phyloP scores from a whole-genome alignment of 2,113 vertebrate species.

The Petromus typicus region DNA sequence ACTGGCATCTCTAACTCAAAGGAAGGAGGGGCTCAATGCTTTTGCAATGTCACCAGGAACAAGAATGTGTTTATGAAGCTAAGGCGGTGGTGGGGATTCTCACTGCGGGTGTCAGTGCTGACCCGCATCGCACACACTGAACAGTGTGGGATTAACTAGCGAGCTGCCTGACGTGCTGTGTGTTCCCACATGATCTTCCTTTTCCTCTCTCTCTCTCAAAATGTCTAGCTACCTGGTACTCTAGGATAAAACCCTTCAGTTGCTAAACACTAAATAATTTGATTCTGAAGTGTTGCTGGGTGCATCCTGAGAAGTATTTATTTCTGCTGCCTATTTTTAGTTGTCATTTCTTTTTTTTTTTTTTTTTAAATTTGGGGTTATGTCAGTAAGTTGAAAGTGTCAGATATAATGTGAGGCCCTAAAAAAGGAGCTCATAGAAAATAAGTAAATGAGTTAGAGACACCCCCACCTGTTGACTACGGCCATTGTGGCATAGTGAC shows the following conservation, averaged over 20 bases:
- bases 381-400: not conserved
- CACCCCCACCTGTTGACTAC: not conserved
- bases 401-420: not conserved
- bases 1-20: not conserved
- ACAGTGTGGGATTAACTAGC: not conserved
- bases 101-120: not conserved
- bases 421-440: not conserved
- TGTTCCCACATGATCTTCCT: not conserved
- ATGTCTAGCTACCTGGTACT: not conserved
- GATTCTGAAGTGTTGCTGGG: not conserved
- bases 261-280: not conserved
- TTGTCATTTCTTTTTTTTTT: not conserved
- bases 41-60: not conserved
- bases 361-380: not conserved
- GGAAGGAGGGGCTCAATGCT: not conserved
- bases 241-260: not conserved
- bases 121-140: not conserved
- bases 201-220: not conserved
- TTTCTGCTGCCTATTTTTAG: slow-evolving; percentile 32
- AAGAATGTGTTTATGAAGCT: not conserved
- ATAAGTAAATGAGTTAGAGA: not conserved
- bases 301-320: not conserved
- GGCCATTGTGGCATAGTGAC: not conserved
- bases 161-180: not conserved
- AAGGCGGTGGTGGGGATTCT: not conserved